phyloP scores from a whole-genome alignment of 2,113 vertebrate genomes.

The Dinomys branickii region DNA sequence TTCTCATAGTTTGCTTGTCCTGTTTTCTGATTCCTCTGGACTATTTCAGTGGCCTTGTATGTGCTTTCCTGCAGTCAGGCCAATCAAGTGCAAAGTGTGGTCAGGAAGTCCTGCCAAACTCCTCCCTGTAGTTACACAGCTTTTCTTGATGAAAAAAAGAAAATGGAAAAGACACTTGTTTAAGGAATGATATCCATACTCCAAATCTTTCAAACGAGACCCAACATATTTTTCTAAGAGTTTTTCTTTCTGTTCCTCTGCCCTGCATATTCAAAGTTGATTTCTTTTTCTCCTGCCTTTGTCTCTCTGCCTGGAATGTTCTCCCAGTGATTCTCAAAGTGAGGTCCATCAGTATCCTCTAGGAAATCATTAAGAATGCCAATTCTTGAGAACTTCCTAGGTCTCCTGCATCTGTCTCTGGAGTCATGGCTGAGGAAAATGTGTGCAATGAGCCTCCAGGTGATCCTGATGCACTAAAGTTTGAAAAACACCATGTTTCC shows the following conservation, averaged over 20 bases:
- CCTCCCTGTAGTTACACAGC: neutral
- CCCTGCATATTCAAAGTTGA: neutral
- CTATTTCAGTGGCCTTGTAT: neutral
- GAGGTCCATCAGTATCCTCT: neutral
- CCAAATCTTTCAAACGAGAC: neutral
- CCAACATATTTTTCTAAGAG: neutral
- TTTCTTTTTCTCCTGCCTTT: neutral
- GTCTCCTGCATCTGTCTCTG: neutral
- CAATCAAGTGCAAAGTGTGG: neutral
- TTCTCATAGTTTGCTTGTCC: neutral
- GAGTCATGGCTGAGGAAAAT: neutral
- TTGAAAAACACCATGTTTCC: neutral
- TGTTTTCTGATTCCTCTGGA: neutral
- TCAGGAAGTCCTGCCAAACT: neutral
- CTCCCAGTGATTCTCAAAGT: neutral
- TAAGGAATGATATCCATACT: neutral
- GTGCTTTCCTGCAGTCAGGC: neutral
- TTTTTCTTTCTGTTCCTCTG: neutral
- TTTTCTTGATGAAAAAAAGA: neutral
- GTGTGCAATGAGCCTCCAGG: neutral
- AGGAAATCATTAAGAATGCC: neutral
- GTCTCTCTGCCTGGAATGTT: neutral
- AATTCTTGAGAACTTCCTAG: neutral
- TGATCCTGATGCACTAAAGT: neutral
- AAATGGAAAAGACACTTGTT: neutral